A percentile compares a stretch with the other conserved stretches of the same genome.
Evolutionary conservation across 2,113 vertebrate species (phyloP).

Genomic region (Entosphenus tridentatus): DNA sequence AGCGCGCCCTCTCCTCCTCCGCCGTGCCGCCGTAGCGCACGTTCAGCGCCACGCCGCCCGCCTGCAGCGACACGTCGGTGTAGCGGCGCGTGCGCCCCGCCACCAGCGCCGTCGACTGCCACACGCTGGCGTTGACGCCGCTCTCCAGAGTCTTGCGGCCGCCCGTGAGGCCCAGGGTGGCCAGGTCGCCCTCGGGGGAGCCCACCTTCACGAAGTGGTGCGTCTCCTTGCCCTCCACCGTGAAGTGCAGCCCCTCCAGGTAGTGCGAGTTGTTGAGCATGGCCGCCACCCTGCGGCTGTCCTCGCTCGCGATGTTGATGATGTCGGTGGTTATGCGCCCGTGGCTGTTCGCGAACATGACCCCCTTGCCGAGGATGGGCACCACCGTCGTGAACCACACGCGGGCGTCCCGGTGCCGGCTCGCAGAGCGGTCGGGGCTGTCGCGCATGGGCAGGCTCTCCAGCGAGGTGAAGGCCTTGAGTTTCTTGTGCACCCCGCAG

Average conservation of each 20-base stretch:
- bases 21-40: slow-evolving; percentile 65
- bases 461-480: slow-evolving; percentile 64
- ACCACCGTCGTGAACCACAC: slow-evolving; percentile 84
- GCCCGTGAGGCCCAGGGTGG: slow-evolving; percentile 67
- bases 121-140: slow-evolving; percentile 76
- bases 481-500: slow-evolving; percentile 4
- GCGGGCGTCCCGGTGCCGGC: slow-evolving; percentile 64
- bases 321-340: slow-evolving; percentile 52
- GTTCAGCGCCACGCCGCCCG: slow-evolving; percentile 44
- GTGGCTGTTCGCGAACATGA: slow-evolving; percentile 86
- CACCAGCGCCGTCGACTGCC: slow-evolving; percentile 75
- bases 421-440: slow-evolving; percentile 18
- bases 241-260: slow-evolving; percentile 73
- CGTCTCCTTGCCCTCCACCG: slow-evolving; percentile 50
- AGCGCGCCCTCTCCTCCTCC: slow-evolving; percentile 66
- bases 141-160: slow-evolving; percentile 75
- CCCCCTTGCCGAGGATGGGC: slow-evolving; percentile 70
- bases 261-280: slow-evolving; percentile 65
- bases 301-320: slow-evolving; percentile 65
- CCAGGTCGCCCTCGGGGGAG: slow-evolving; percentile 49
- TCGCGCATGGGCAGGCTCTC: slow-evolving; percentile 28
- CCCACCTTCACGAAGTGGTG: slow-evolving; percentile 83
- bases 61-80: slow-evolving; percentile 70
- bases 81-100: slow-evolving; percentile 84
- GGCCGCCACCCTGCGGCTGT: slow-evolving; percentile 58